Evolutionary conservation across 2,113 vertebrate genomes (phyloP).

Genomic region (Pycnonotus jocosus): DNA sequence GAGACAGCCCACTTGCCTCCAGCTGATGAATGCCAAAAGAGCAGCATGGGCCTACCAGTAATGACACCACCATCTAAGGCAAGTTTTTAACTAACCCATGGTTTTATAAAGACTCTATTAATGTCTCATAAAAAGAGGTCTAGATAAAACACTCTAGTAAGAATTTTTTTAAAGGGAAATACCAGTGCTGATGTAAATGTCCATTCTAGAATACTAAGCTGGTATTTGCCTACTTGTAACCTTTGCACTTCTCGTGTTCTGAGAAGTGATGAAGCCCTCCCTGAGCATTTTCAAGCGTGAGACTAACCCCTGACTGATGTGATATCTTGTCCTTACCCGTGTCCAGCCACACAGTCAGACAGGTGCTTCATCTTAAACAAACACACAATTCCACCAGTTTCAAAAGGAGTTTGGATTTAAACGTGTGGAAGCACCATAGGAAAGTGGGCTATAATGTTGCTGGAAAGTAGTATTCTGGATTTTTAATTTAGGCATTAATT

Average conservation of each 20-base stretch:
- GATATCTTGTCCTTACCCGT: accelerated
- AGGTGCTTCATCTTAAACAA: neutral
- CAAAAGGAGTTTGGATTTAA: neutral
- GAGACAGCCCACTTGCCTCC: constrained; percentile 1
- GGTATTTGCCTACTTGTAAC: neutral
- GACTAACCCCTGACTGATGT: neutral
- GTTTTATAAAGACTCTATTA: neutral
- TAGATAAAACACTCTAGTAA: neutral
- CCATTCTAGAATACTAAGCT: neutral
- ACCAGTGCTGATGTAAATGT: neutral
- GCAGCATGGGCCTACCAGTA: neutral
- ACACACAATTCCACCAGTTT: neutral
- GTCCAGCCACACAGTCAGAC: neutral
- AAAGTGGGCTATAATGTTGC: neutral
- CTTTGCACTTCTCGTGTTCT: neutral
- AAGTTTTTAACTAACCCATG: constrained; percentile 22
- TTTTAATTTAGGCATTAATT: neutral
- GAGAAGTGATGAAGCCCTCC: neutral
- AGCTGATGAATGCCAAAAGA: constrained; percentile 17
- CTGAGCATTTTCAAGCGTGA: neutral
- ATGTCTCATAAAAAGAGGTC: neutral
- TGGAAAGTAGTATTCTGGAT: neutral
- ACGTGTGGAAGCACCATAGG: neutral
- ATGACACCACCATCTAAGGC: neutral
- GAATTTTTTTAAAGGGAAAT: neutral